Percentiles rank a stretch among this genome's conserved stretches.
Evolutionary conservation across 2,888 invertebrate genomes (phyloP).

Genomic region (Dorcus parallelipipedus): DNA sequence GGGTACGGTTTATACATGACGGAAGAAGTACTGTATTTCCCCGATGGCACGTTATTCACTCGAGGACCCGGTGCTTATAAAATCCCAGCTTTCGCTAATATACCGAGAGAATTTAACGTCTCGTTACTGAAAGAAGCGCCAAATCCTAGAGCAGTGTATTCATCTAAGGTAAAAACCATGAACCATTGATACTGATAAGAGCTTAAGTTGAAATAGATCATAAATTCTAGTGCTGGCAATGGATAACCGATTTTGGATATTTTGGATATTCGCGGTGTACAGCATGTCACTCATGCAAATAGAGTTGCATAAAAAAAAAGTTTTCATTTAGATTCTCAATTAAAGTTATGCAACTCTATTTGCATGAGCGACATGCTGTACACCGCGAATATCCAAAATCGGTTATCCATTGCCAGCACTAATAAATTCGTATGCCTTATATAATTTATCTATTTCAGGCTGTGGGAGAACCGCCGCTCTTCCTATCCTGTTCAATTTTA

Average conservation of each 20-base stretch:
- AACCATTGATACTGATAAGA: neutral
- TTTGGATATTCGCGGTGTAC: too few species aligned
- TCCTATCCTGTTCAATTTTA: constrained; percentile 81
- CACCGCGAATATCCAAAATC: too few species aligned
- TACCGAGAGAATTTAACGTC: constrained; percentile 90
- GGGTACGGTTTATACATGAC: constrained; percentile 90
- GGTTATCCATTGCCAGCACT: too few species aligned
- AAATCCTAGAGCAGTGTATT: constrained; percentile 89
- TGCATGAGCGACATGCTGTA: too few species aligned
- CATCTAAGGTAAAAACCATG: constrained; percentile 74
- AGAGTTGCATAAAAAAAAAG: too few species aligned
- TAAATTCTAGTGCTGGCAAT: too few species aligned
- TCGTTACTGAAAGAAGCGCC: constrained; percentile 85
- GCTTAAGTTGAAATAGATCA: too few species aligned
- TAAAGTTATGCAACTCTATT: too few species aligned
- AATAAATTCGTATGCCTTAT: too few species aligned
- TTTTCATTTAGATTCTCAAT: too few species aligned
- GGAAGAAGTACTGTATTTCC: constrained; percentile 86
- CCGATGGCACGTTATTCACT: constrained; percentile 76
- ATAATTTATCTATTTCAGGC: constrained; percentile 60
- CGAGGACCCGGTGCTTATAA: constrained; percentile 93
- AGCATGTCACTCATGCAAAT: too few species aligned
- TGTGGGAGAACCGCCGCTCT: constrained; percentile 93
- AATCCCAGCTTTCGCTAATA: constrained; percentile 88
- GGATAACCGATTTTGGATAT: too few species aligned